Evolutionary conservation across 2,888 invertebrate genomes (phyloP).

Genomic region (Leptogaster cylindrica): DNA sequence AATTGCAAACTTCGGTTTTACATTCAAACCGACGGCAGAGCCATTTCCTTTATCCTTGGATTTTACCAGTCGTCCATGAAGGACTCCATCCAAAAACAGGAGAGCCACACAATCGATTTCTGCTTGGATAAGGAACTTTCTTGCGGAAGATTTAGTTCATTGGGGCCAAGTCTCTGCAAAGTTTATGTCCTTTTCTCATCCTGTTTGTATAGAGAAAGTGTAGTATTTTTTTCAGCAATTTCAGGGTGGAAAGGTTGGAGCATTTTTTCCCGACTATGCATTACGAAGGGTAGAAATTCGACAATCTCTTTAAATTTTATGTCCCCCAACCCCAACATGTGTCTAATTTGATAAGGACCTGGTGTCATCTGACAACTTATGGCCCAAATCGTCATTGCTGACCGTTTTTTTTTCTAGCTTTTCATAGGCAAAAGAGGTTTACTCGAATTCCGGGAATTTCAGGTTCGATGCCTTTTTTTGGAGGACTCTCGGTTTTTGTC

Average conservation of each 20-base stretch:
- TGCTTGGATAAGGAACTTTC: slow-evolving; percentile 34
- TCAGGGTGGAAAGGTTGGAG: slow-evolving; percentile 28
- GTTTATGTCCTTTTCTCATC: not conserved
- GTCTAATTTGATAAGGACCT: slow-evolving; percentile 45
- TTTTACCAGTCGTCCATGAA: slow-evolving; percentile 5
- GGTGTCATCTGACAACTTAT: slow-evolving; percentile 46
- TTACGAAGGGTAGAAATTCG: slow-evolving; percentile 35
- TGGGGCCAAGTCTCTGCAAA: slow-evolving; percentile 10
- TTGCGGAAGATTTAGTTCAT: slow-evolving; percentile 25
- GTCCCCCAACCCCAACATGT: slow-evolving; percentile 43
- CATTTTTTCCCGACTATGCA: slow-evolving; percentile 19
- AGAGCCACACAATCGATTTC: slow-evolving; percentile 35
- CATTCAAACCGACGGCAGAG: not conserved
- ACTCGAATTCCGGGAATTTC: not conserved
- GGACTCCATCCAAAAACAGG: slow-evolving; percentile 3
- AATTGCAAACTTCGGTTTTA: slow-evolving; percentile 27
- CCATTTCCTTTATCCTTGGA: not conserved
- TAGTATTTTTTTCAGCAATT: not conserved
- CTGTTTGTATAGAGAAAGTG: not conserved
- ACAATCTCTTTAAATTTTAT: slow-evolving; percentile 39
- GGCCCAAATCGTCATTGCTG: slow-evolving; percentile 27
- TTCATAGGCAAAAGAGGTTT: no score
- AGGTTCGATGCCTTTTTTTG: slow-evolving; percentile 22
- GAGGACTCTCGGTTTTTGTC: not conserved
- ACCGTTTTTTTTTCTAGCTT: not conserved